Base-by-base conservation (phyloP, 2,113 vertebrate species). In the Desmodus rotundus region DNA sequence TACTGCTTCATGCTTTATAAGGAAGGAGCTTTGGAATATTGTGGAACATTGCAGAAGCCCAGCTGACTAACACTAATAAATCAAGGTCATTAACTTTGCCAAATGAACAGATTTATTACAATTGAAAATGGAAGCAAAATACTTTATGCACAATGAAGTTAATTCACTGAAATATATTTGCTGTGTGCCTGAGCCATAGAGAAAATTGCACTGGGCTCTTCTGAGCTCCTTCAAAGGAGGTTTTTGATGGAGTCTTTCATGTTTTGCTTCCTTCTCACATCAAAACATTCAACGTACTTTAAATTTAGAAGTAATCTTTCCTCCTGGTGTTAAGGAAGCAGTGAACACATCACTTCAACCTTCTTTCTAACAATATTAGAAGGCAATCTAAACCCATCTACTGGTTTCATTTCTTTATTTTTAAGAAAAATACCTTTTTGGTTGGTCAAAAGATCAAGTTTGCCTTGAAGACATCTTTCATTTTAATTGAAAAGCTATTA, bases 401-500 rank as follows among this genome's bases (percentile, higher is more conserved):
- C 65, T 90, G 45, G 13, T 92, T 61, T 65, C 31, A n/a, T 33
- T 65, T 33, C 63, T 65, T 78, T 63, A 24, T 33, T 70, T 90
- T 93, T 77, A 68, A 22, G 36, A 68, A 89, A 83, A 87, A 80
- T 45, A 61, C 9, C 1, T 45, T 54, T 63, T 82, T 87, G 43
- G n/a, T 17, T 5, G 14, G 54, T 80, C 65, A 93, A 91, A 94
- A 96, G 50, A 65, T 95, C 54, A 82, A 82, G 28, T 73, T 88
- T 96, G 67, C 68, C 41, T 33, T 73, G 63, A 83, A 95, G 96
- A 28, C 63, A 70, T 0, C 20, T n/a, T 97, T 88, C 16, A 26
- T 94, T 33, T 91, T 91, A 94, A 94, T 94, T 95, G 73, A 91
- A 95, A 90, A 76, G 33, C 14, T 89, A 83, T 73, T 92, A 78